phyloP scores from a whole-genome alignment of 2,888 invertebrate species.

The Alviniconcha strummeri region DNA sequence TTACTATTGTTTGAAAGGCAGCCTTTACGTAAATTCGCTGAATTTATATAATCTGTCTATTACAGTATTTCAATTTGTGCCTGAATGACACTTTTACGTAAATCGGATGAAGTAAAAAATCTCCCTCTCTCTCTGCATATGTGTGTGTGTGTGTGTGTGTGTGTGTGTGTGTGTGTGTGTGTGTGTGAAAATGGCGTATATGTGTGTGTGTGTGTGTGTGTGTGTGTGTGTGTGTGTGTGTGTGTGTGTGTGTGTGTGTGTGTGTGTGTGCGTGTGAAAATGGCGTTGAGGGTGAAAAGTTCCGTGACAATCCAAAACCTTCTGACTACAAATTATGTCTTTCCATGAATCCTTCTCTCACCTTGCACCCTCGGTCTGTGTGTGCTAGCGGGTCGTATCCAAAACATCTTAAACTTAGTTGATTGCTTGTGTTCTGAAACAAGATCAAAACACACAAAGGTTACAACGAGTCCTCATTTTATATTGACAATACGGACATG shows the following conservation, averaged over 20 bases:
- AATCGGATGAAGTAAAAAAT: not conserved
- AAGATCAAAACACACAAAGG: not conserved
- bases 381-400: not conserved
- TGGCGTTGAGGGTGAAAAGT: not conserved
- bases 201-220: slow-evolving; percentile 26
- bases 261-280: slow-evolving; percentile 8
- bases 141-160: not conserved
- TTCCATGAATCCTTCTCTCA: not conserved
- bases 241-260: no score
- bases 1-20: no score
- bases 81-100: not conserved
- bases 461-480: no score
- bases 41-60: no score
- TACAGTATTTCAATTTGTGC: no score
- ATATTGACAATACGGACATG: no score
- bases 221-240: slow-evolving; percentile 25
- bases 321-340: no score
- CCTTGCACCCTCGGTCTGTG: not conserved
- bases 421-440: not conserved
- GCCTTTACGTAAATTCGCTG: not conserved
- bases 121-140: not conserved
- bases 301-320: not conserved
- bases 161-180: slow-evolving; percentile 11
- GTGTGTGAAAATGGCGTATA: no score
- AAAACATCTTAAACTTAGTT: no score